Conservation (phyloP, 2,113 vertebrate species). For the Myiopsitta monachus region DNA sequence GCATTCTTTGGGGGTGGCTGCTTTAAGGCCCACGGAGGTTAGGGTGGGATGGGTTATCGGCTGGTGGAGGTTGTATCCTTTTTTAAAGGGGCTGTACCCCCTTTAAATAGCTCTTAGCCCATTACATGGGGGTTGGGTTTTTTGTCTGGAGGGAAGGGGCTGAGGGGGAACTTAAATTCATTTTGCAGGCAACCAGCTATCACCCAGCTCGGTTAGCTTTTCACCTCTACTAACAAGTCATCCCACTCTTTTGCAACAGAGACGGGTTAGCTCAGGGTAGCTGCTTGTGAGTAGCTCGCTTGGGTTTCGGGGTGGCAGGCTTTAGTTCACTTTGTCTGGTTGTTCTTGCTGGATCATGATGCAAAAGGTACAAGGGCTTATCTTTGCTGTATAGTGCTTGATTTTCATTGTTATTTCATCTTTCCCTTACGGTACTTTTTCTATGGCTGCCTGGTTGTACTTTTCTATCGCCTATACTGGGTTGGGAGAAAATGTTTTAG, state of each 20-base stretch:
- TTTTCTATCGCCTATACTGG: neutral
- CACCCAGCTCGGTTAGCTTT: neutral
- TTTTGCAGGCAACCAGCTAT: neutral
- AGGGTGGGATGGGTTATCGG: fast-evolving
- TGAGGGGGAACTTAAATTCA: neutral
- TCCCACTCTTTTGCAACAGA: neutral
- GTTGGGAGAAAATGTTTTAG: neutral
- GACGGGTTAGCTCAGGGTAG: neutral
- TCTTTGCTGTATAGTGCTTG: neutral
- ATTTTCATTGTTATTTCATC: neutral
- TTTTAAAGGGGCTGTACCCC: neutral
- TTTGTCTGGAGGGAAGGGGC: no score
- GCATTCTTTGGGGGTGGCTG: neutral
- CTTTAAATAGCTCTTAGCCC: neutral
- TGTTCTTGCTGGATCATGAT: neutral
- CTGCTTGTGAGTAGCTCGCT: neutral
- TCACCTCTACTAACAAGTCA: neutral
- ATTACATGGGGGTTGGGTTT: neutral
- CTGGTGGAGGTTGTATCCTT: fast-evolving
- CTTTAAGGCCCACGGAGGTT: neutral
- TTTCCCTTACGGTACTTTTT: neutral
- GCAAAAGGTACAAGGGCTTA: neutral
- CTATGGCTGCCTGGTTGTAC: no score
- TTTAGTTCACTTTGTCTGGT: neutral
- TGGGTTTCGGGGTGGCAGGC: neutral